Percentiles rank a stretch among this genome's conserved stretches.
phyloP scores from a whole-genome alignment of 2,113 vertebrate species.

The Cisticola juncidis region DNA sequence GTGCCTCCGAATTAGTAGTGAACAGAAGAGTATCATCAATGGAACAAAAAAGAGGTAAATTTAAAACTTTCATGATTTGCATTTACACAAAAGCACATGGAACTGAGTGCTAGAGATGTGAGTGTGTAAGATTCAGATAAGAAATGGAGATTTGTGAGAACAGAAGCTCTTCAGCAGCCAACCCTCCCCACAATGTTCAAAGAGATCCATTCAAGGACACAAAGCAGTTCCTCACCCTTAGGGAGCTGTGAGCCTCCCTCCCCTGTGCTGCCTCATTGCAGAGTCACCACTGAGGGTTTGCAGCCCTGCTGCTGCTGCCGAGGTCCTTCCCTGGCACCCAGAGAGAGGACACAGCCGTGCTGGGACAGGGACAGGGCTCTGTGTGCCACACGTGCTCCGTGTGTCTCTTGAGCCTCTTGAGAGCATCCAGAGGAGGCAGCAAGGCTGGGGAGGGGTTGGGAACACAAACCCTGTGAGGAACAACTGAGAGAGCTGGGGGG shows the following conservation, averaged over 20 bases:
- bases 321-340: neutral
- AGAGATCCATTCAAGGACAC: neutral
- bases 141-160: neutral
- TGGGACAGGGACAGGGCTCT: neutral
- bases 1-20: neutral
- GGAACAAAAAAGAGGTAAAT: neutral
- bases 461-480: too few species aligned
- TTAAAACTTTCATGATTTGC: neutral
- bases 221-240: neutral
- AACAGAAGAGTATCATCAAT: neutral
- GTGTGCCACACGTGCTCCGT: rapidly evolving
- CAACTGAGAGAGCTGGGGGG: too few species aligned
- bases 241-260: neutral
- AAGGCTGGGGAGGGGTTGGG: too few species aligned
- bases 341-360: neutral
- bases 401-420: neutral
- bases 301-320: neutral
- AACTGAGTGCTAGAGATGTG: neutral
- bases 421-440: too few species aligned
- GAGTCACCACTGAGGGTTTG: neutral
- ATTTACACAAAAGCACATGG: neutral
- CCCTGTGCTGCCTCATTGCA: neutral
- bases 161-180: neutral
- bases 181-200: neutral
- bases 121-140: neutral